A percentile compares a stretch with the other conserved stretches of the same genome.
Conservation (phyloP, 2,797 vertebrate genomes). For the Pogonophryne albipinna region DNA sequence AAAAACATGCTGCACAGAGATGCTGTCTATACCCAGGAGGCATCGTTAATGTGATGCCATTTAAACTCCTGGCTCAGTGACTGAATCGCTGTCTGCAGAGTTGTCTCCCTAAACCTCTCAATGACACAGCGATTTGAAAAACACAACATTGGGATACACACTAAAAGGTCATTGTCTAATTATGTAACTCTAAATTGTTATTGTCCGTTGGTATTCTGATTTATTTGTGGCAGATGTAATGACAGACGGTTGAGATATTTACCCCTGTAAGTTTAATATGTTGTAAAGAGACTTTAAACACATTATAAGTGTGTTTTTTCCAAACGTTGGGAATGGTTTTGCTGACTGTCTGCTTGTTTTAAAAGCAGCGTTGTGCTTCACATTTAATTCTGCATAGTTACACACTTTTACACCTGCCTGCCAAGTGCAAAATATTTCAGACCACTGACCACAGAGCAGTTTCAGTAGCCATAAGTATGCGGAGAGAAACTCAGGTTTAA, state of each 20-base stretch:
- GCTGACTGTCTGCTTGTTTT: constrained; percentile 36
- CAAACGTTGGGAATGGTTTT: background rate
- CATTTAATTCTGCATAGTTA: constrained; percentile 40
- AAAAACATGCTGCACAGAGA: constrained; percentile 67
- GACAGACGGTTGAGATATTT: background rate
- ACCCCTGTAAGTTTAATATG: background rate
- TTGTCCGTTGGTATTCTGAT: constrained; percentile 25
- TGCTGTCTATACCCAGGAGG: constrained; percentile 57
- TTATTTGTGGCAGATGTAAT: constrained; percentile 8
- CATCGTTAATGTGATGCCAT: constrained; percentile 74
- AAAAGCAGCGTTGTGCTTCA: constrained; percentile 16
- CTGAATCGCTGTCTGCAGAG: constrained; percentile 57
- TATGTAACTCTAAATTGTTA: constrained; percentile 26
- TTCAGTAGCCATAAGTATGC: constrained; percentile 16
- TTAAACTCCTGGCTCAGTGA: constrained; percentile 64
- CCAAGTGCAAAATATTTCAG: constrained; percentile 12
- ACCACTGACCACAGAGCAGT: constrained; percentile 15
- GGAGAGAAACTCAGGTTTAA: constrained; percentile 3
- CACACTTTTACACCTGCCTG: constrained; percentile 47
- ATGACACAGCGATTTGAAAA: constrained; percentile 40
- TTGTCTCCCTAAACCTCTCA: constrained; percentile 41
- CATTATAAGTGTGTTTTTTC: constrained; percentile 17
- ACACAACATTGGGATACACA: constrained; percentile 30
- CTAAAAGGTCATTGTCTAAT: constrained; percentile 56
- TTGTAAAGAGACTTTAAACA: constrained; percentile 12